phyloP scores from a whole-genome alignment of 2,888 invertebrate genomes.

The Chirona hameri region DNA sequence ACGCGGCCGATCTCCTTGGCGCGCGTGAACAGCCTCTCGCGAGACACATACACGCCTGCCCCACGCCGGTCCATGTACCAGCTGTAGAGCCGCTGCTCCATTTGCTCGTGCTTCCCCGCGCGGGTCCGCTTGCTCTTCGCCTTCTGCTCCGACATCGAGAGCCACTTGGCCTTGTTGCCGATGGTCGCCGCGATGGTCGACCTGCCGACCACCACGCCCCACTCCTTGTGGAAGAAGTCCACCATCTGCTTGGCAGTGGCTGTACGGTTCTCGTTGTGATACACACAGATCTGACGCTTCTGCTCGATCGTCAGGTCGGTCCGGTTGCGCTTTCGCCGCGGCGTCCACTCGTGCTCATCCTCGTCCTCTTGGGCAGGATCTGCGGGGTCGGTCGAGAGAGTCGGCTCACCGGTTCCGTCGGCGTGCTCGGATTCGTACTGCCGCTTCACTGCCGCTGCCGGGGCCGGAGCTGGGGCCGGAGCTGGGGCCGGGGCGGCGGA shows the following conservation, averaged over 20 bases:
- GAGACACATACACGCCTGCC: neutral
- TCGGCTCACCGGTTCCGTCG: neutral
- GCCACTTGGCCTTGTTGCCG: constrained; percentile 1
- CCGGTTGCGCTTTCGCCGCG: neutral
- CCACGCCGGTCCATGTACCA: neutral
- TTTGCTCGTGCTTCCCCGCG: neutral
- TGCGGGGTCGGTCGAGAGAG: neutral
- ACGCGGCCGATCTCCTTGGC: neutral
- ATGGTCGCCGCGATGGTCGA: neutral
- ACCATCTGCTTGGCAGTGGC: constrained; percentile 8
- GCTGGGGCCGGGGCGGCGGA: neutral
- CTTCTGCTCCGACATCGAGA: constrained; percentile 5
- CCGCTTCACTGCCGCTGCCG: neutral
- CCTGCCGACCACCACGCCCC: neutral
- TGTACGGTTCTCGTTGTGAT: neutral
- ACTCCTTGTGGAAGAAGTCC: constrained; percentile 2
- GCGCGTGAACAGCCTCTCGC: neutral
- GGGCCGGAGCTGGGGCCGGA: neutral
- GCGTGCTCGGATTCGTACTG: neutral
- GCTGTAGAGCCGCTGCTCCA: constrained; percentile 5
- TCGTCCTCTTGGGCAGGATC: neutral
- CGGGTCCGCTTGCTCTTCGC: constrained; percentile 7
- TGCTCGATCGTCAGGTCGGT: constrained; percentile 3
- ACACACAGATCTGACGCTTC: neutral
- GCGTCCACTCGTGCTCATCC: neutral